Base-by-base conservation (phyloP, 2,888 invertebrate species). In the Agrochola litura region DNA sequence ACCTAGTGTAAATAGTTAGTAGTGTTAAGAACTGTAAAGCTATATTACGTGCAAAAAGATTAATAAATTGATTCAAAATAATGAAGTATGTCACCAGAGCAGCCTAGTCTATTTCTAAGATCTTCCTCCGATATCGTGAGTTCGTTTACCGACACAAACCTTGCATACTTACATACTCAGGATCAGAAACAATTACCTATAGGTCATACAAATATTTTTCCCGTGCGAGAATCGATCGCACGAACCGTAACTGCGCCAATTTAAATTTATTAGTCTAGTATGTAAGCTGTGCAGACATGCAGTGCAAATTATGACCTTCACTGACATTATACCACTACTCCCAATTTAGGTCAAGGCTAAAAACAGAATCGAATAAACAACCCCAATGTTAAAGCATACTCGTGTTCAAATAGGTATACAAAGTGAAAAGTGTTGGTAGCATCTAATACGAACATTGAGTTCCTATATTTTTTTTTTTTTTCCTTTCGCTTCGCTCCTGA, bases 401-500 rank as follows among this genome's bases (percentile, higher is more conserved):
- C 68, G 64, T 71, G 66, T 85, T 71, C 52, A 46, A 83, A 82
- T 71, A 63, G 52, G 30, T 6, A 10, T 4, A 68, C 41, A 71
- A 54, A 83, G 16, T 73, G 14, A 72, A 70, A 78, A 70, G 56
- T 70, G 56, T 63, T 69, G 56, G 61, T 70, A 73, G 8, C 60
- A 10, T 76, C 67, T 74, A 86, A 83, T 76, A 66, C 43, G 71
- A 73, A 73, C 67, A 83, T 70, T 58, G 63, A 83, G 76, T 73
- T 73, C 66, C 61, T 79, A 69, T 81, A 81, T 81, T 79, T 71
- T 77, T 86, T 83, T 86, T 60, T 73, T 77, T 81, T 86, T 79
- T 78, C 85, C 73, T 69, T 81, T 76, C 74, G 64, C 58, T 77
- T 67, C 73, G 68, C 71, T 87, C 70, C 81, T 84, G 81, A 82